A percentile compares a stretch with the other conserved stretches of the same genome.
These are phyloP conservation scores for Blastobasis lacticolella DNA, from an alignment of 2,888 invertebrate genomes.

Conservation along the genomic window DNA sequence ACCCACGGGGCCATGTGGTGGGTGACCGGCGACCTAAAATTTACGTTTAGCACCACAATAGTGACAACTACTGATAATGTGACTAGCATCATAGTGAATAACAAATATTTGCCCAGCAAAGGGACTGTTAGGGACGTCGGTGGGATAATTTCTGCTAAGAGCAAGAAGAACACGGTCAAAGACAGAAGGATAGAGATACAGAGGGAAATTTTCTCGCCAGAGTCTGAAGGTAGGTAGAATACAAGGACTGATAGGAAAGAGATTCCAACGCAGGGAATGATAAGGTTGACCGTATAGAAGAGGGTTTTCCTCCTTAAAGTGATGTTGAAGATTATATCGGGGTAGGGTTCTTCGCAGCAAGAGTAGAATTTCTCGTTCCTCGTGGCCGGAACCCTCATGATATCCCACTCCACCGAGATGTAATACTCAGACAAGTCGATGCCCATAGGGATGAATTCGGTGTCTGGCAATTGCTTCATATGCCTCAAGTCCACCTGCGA, in stretches of 20 bases:
- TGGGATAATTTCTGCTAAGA: conserved; percentile 95
- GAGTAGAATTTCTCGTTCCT: conserved; percentile 95
- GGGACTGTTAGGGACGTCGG: conserved; percentile 95
- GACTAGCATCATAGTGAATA: conserved; percentile 96
- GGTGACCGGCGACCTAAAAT: conserved; percentile 93
- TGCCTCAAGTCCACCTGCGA: conserved; percentile 92
- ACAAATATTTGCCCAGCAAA: conserved; percentile 90
- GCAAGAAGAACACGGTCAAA: conserved; percentile 93
- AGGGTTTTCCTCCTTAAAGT: conserved; percentile 95
- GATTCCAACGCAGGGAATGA: conserved; percentile 97
- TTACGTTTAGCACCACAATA: conserved; percentile 94
- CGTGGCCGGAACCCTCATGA: conserved; percentile 92
- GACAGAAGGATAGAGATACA: conserved; percentile 95
- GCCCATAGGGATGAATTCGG: conserved; percentile 90
- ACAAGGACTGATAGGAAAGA: conserved; percentile 97
- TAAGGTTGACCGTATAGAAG: conserved; percentile 97
- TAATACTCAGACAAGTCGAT: conserved; percentile 96
- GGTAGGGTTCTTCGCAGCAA: conserved; percentile 97
- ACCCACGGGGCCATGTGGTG: conserved; percentile 96
- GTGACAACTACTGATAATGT: conserved; percentile 94
- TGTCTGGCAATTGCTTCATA: conserved; percentile 89
- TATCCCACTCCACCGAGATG: conserved; percentile 99
- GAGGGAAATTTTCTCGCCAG: conserved; percentile 97
- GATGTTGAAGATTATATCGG: conserved; percentile 98
- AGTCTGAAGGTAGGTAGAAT: conserved; percentile 97